Base-by-base conservation (phyloP, 37 sponge, comb jelly and placozoan species). In the Bolinopsis microptera region DNA sequence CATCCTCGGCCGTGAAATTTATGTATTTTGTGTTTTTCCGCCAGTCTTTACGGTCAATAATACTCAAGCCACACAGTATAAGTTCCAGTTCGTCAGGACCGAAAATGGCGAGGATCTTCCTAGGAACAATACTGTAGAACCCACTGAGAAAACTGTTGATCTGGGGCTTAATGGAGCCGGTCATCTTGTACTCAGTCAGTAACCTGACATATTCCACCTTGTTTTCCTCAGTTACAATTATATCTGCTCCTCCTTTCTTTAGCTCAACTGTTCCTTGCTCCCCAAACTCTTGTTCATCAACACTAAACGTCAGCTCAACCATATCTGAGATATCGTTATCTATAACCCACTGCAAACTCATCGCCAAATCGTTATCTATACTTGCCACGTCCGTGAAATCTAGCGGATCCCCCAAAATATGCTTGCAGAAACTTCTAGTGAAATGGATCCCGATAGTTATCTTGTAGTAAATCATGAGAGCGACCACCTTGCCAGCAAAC, bases 151-250 rank as follows among this genome's bases (percentile, higher is more conserved):
- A 86, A 86, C 90, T 86, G 61, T 18, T 30, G 0, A 86, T 86
- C 30, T 86, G 90, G 23, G 90, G 61, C 24, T 41, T 86, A 38
- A 86, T 86, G 5, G 90, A 39, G 0, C 90, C 90, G 0, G 61
- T 86, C 90, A 86, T 86, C 61, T 86, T 86, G 31, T 86, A 41
- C 90, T 86, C 90, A 27, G 38, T 86, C 31, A 86, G 48, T 27
- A 86, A 27, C 0, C 35, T 23, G n/a, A 86, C 90, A 39, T 86
- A 86, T 38, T 86, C 90, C n/a, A 93, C 95, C 88, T 94, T 95
- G 76, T 95, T 95, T 0, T 93, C 93, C 67, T 94, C 40, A n/a
- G 93, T 93, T 21, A 95, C 95, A 21, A 28, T 0, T 5, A 68
- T 93, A 18, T 86, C 90, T 1, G 61, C 8, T 23, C 90, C 90